These are phyloP conservation scores for Tiliqua scincoides DNA, from an alignment of 2,113 vertebrate species.

Conservation along the genomic window DNA sequence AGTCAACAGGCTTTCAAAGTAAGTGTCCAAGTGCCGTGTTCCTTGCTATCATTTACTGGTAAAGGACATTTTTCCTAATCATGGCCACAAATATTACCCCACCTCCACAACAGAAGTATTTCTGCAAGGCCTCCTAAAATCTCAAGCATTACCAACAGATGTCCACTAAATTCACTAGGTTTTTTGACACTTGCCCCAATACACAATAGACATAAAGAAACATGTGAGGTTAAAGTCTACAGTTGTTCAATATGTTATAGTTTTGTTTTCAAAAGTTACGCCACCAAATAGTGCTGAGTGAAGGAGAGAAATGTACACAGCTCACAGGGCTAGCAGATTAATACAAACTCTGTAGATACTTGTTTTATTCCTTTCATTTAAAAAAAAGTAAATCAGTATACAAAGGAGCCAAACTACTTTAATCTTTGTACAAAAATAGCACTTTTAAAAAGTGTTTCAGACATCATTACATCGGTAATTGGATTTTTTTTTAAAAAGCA, in stretches of 20 bases:
- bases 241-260: too few species aligned
- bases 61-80: background rate
- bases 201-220: background rate
- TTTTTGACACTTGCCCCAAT: background rate
- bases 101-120: background rate
- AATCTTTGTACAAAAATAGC: constrained; percentile 76
- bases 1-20: background rate
- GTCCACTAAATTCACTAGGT: background rate
- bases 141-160: background rate
- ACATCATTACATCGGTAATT: constrained; percentile 50
- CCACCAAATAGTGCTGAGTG: background rate
- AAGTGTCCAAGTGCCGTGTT: background rate
- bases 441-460: constrained; percentile 60
- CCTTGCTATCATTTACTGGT: background rate
- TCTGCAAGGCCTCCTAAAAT: background rate
- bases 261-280: too few species aligned
- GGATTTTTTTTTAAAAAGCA: constrained; percentile 46
- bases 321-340: background rate
- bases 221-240: background rate
- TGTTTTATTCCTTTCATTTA: constrained; percentile 71
- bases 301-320: background rate
- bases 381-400: constrained; percentile 71
- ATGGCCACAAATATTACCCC: background rate
- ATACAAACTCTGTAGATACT: constrained; percentile 60
- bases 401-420: constrained; percentile 78